phyloP scores from a whole-genome alignment of 2,113 vertebrate genomes.

The Bostrychus sinensis region DNA sequence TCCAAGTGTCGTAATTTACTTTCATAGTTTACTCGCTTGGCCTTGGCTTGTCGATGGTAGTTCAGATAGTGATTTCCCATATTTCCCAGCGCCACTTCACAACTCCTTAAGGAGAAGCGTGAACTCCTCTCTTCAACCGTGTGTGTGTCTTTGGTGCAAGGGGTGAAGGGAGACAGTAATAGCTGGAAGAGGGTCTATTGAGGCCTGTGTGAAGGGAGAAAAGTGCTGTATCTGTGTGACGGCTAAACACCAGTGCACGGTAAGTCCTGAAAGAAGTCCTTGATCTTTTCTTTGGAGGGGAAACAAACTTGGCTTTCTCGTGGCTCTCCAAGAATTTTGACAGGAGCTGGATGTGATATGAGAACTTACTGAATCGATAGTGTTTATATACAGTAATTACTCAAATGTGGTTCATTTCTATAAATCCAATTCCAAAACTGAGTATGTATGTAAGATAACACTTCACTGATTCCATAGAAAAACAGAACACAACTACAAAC shows the following conservation, averaged over 20 bases:
- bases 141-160: constrained; percentile 46
- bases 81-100: constrained; percentile 43
- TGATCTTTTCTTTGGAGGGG: constrained; percentile 56
- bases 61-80: constrained; percentile 53
- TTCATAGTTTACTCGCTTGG: constrained; percentile 32
- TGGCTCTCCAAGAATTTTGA: neutral
- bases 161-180: constrained; percentile 35
- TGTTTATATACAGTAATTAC: too few relatives aligned
- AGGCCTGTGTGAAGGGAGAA: constrained; percentile 45
- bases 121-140: constrained; percentile 44
- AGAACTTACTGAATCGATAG: too few relatives aligned
- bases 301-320: constrained; percentile 56
- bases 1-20: constrained; percentile 40
- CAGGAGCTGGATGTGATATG: neutral
- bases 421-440: too few relatives aligned
- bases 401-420: too few relatives aligned
- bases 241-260: constrained; percentile 51
- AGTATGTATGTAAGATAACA: too few relatives aligned
- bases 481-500: too few relatives aligned
- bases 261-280: constrained; percentile 28
- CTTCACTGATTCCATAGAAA: too few relatives aligned
- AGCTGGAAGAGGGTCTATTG: constrained; percentile 45
- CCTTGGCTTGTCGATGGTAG: constrained; percentile 28
- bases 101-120: constrained; percentile 45
- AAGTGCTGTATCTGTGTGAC: constrained; percentile 45